These are phyloP conservation scores for Strix aluco DNA, from an alignment of 2,113 vertebrate species.

Conservation along the genomic window DNA sequence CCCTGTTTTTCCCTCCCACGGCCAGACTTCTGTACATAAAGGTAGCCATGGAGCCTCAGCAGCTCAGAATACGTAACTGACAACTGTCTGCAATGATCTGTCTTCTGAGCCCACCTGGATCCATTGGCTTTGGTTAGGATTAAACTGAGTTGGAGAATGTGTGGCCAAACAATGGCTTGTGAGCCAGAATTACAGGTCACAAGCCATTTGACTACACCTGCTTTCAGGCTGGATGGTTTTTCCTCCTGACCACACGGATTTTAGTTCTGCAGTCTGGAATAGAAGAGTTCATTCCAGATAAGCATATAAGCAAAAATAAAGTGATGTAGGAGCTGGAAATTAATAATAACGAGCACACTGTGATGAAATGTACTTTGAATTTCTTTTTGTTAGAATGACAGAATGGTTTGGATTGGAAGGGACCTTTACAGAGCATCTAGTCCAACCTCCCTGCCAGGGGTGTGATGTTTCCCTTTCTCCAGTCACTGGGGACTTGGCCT, in stretches of 20 bases:
- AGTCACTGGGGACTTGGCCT: neutral
- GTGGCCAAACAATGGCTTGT: neutral
- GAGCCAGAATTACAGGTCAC: neutral
- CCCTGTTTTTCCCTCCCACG: neutral
- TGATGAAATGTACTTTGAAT: neutral
- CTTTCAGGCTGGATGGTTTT: neutral
- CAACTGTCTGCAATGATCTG: neutral
- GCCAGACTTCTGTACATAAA: neutral
- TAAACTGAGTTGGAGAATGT: neutral
- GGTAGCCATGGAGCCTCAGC: neutral
- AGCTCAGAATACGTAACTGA: neutral
- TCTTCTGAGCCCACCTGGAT: neutral
- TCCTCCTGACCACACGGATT: neutral
- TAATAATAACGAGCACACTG: neutral
- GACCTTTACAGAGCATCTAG: neutral
- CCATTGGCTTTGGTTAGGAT: neutral
- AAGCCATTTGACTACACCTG: neutral
- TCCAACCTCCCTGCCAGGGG: accelerated
- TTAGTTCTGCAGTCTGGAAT: neutral
- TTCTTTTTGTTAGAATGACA: neutral
- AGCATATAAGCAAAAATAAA: neutral
- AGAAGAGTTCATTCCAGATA: neutral
- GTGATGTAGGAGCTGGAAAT: neutral
- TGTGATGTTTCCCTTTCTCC: neutral
- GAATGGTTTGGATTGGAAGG: neutral